These are phyloP conservation scores for Maconellicoccus hirsutus DNA, from an alignment of 1,140 invertebrate species.

Conservation along the genomic window DNA sequence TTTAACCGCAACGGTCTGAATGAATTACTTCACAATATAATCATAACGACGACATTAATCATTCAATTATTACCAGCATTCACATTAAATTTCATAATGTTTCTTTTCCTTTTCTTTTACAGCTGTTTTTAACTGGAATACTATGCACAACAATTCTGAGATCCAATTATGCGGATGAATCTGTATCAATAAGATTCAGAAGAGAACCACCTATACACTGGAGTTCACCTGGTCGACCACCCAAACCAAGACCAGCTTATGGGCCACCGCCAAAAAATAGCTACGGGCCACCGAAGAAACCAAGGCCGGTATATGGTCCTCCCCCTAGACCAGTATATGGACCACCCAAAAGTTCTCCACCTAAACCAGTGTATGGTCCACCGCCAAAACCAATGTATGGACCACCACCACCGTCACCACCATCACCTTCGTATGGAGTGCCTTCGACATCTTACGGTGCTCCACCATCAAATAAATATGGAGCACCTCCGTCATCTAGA, in stretches of 20 bases:
- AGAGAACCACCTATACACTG: constrained; percentile 27
- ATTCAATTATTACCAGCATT: too few species aligned
- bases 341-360: constrained; percentile 32
- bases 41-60: too few species aligned
- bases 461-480: constrained; percentile 26
- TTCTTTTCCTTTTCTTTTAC: not conserved
- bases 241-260: constrained; percentile 24
- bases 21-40: too few species aligned
- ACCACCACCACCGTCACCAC: constrained; percentile 27
- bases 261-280: constrained; percentile 30
- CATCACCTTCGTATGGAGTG: constrained; percentile 27
- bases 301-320: constrained; percentile 34
- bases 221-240: constrained; percentile 29
- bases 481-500: constrained; percentile 33
- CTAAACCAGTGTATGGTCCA: constrained; percentile 30
- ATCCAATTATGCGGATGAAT: not conserved
- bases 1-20: too few species aligned
- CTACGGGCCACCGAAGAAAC: constrained; percentile 28
- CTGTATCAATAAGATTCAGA: constrained; percentile 15
- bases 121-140: not conserved
- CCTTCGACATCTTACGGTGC: constrained; percentile 25
- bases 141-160: not conserved
- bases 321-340: constrained; percentile 30
- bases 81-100: too few species aligned
- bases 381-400: constrained; percentile 29